Evolutionary conservation across 2,888 invertebrate species (phyloP), one percentile per base, ranked within the genome.

Genomic region (Orthosia cruda): DNA sequence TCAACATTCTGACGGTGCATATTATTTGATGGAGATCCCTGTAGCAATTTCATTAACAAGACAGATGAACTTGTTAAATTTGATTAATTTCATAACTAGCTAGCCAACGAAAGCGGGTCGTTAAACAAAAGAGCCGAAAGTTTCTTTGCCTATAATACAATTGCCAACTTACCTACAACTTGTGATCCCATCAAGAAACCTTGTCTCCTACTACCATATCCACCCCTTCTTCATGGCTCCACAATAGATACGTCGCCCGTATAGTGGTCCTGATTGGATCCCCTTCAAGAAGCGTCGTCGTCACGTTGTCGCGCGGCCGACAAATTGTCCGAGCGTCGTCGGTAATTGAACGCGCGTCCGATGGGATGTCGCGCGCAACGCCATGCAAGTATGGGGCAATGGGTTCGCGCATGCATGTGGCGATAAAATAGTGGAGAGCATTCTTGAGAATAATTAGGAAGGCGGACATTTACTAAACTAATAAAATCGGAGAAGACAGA

Each of bases 311-410:
- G 77, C 67, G 80, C 72, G 71, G 40, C 75, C 74, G 71, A 85
- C 83, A 84, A 88, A 85, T 89, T 89, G 88, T 89, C 84, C 80
- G 76, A 84, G 73, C 76, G 76, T 61, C 74, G 67, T 32, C 80
- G 74, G 84, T 89, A 88, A 89, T 89, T 88, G 89, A 84, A 87
- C 85, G 80, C 80, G 76, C 83, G 77, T 75, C 73, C 77, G 71
- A 84, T 80, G 68, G 73, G 72, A 81, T 80, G 74, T 78, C 78
- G 73, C 63, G 71, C 81, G 65, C 86, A 71, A 45, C 49, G n/a
- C 40, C 70, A 71, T 71, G 71, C 71, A 71, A 69, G 55, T 40
- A 64, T 50, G 16, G 20, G 13, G 67, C 67, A 76, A 82, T 82
- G 80, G 76, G 80, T 68, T 71, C 55, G 54, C 47, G 45, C 32